phyloP scores from a whole-genome alignment of 2,797 vertebrate species.

The Eutrigla gurnardus region DNA sequence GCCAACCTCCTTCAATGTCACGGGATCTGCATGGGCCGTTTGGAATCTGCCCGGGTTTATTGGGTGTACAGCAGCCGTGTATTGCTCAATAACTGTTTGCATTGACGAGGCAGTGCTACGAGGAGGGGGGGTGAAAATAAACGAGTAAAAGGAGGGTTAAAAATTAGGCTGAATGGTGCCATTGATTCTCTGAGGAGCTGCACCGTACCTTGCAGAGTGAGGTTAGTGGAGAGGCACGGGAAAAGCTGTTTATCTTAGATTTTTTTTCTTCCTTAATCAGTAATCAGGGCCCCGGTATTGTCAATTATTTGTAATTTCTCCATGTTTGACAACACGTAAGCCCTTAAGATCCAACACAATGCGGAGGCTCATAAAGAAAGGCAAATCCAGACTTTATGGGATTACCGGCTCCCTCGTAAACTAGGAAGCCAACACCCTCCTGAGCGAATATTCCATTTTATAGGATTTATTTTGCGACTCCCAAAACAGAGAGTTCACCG shows the following conservation, averaged over 20 bases:
- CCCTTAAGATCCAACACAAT: constrained; percentile 76
- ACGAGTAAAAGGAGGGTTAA: constrained; percentile 47
- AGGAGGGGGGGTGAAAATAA: constrained; percentile 56
- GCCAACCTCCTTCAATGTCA: constrained; percentile 64
- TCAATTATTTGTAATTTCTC: constrained; percentile 81
- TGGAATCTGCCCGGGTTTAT: constrained; percentile 44
- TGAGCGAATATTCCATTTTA: constrained; percentile 75
- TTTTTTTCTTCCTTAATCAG: constrained; percentile 67
- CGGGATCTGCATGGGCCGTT: constrained; percentile 18
- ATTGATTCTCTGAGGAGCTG: constrained; percentile 58
- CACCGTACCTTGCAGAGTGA: constrained; percentile 35
- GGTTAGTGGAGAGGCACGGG: constrained; percentile 46
- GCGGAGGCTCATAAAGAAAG: constrained; percentile 78
- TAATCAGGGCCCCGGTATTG: constrained; percentile 74
- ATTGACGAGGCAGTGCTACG: constrained; percentile 42
- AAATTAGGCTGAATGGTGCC: constrained; percentile 54
- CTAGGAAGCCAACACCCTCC: constrained; percentile 68
- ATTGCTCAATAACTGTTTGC: constrained; percentile 41
- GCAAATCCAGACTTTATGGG: constrained; percentile 82
- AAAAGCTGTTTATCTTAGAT: constrained; percentile 76
- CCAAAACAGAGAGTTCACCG: constrained; percentile 68
- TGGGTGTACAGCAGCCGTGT: constrained; percentile 17
- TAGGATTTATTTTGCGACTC: constrained; percentile 79
- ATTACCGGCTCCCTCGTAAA: constrained; percentile 81
- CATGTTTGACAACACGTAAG: constrained; percentile 76